Percentiles rank a stretch among this genome's conserved stretches.
phyloP scores from a whole-genome alignment of 2,797 vertebrate species.

The Gallinago solitaria region DNA sequence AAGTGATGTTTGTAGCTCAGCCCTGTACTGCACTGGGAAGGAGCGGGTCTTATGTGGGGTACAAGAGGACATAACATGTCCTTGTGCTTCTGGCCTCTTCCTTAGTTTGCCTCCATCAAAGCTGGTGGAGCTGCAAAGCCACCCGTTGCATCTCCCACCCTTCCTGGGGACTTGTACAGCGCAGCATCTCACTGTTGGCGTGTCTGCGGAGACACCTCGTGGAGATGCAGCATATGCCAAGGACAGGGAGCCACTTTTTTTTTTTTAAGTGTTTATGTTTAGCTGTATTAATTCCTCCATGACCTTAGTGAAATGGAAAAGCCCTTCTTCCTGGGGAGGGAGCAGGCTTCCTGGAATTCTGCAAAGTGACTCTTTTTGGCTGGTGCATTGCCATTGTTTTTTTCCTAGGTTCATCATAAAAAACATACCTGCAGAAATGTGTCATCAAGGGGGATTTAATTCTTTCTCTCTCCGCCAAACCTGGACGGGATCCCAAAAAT shows the following conservation, averaged over 20 bases:
- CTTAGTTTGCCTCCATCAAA: background rate
- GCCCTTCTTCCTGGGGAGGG: background rate
- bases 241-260: background rate
- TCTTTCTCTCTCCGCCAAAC: background rate
- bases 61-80: accelerated
- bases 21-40: background rate
- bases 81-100: accelerated
- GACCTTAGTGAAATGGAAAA: background rate
- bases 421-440: background rate
- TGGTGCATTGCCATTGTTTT: background rate
- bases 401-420: background rate
- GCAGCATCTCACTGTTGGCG: accelerated
- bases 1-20: background rate
- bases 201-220: background rate
- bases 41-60: accelerated
- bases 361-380: accelerated
- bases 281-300: accelerated
- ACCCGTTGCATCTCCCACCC: accelerated
- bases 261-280: background rate
- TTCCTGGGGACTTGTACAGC: accelerated
- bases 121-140: background rate
- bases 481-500: background rate
- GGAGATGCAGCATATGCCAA: background rate
- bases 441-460: background rate
- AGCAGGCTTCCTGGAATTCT: background rate